These are phyloP conservation scores for Manis pentadactyla DNA, from an alignment of 2,797 vertebrate species.

Conservation along the genomic window DNA sequence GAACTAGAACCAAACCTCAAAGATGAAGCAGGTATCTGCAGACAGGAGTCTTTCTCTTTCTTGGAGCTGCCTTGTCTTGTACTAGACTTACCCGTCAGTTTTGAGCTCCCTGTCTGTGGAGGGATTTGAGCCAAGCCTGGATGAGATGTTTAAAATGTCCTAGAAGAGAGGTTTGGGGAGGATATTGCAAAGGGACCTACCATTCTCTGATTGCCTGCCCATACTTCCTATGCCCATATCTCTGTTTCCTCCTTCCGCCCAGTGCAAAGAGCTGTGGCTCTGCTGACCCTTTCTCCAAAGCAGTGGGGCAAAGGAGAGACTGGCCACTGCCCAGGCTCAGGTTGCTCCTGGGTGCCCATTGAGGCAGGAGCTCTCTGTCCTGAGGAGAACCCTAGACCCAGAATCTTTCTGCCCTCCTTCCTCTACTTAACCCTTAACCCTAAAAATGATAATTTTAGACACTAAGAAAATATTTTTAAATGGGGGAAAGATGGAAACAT, in stretches of 20 bases:
- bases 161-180: neutral
- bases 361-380: neutral
- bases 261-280: neutral
- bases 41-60: too few species aligned
- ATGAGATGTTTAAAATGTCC: neutral
- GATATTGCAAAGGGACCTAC: neutral
- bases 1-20: neutral
- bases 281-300: neutral
- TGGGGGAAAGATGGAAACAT: neutral
- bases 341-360: neutral
- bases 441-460: neutral
- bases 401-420: neutral
- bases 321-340: neutral
- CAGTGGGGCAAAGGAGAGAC: neutral
- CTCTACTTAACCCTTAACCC: neutral
- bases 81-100: neutral
- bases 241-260: neutral
- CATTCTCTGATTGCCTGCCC: neutral
- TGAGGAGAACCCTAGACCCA: neutral
- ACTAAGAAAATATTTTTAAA: slow-evolving; percentile 3
- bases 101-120: neutral
- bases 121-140: neutral
- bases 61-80: neutral
- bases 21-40: neutral
- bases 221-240: neutral